Evolutionary conservation across 2,888 invertebrate genomes (phyloP), one percentile per base, ranked within the genome.

Genomic region (Schrankia costaestrigalis): DNA sequence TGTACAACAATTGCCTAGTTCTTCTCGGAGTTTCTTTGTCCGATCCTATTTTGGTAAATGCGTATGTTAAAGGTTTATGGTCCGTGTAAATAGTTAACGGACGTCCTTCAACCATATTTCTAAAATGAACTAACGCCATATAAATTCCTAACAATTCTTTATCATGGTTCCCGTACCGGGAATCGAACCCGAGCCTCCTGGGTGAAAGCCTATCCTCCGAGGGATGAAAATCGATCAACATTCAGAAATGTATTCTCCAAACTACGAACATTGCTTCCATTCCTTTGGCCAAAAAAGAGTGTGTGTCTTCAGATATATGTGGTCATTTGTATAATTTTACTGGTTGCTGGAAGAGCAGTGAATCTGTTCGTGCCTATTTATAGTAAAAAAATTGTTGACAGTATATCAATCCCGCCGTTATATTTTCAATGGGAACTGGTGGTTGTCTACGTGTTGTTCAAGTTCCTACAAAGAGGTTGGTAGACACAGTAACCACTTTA

Each of bases 401-500:
- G 95, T 63, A 87, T 97, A 74, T 90, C 93, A 9, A 73, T 78
- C 35, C 69, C 72, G 21, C 89, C 90, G 2, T 63, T 91, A 9
- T 40, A 58, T 11, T 97, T 95, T 76, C 91, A 96, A 54, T 99
- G 97, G 96, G 97, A 98, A 68, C 91, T 93, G 57, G 93, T 99
- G 35, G 75, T 97, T 10, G 91, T 95, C 35, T 98, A 96, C 72
- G 96, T 96, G 12, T 86, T 82, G 1, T 91, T 99, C 57, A 97
- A 97, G 79, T 97, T 98, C 76, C 88, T 99, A 5, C 98, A 98
- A 90, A 99, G 99, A 1, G 97, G 97, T 6, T n/a, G n/a, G n/a
- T n/a, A n/a, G n/a, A n/a, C n/a, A n/a, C n/a, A n/a, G n/a, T n/a
- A n/a, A n/a, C n/a, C n/a, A n/a, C n/a, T n/a, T n/a, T n/a, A n/a